Evolutionary conservation across 2,797 vertebrate genomes (phyloP), one percentile per base, ranked within the genome.

Genomic region (Knipowitschia caucasica): DNA sequence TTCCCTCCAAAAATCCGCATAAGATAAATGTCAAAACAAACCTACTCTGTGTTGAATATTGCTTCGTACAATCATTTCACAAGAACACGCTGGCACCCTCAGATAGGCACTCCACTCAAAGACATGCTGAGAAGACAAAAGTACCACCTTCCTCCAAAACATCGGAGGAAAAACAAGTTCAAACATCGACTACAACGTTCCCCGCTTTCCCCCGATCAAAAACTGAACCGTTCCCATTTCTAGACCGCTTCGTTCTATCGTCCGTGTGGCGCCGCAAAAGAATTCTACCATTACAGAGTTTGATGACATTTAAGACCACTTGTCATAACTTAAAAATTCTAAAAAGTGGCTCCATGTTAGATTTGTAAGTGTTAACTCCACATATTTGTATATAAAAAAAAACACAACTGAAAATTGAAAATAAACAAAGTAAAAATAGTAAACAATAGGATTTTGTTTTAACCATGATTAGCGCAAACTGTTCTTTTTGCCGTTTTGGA

Each of bases 31-130:
- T 50, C 46, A 59, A 59, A 77, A 68, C 17, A 60, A 38, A 47
- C 57, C 42, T 73, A 69, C 66, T 57, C 47, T 69, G 24, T 40
- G 43, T 60, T 52, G 62, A 52, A 78, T 77, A 72, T 78, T 78
- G 71, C 73, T 83, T 64, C 55, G 51, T 63, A 50, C 66, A 71
- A 75, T 54, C 52, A 54, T 67, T 64, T 54, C 51, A 53, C 64
- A 54, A 25, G 66, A 51, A 61, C 67, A 57, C 34, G 53, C 53
- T 35, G 50, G 72, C 79, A 64, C 76, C 62, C 38, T 49, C 33
- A 63, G 49, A 50, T 12, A 53, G 42, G 64, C 56, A 68, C 54
- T 15, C 18, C 33, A 69, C 51, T 36, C 59, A 36, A 17, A 56
- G 2, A 31, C 52, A 56, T 61, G 59, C 67, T 44, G 21, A 39